Evolutionary conservation across 1,140 invertebrate species (phyloP), one percentile per base, ranked within the genome.

Genomic region (Bombus cullumanus): DNA sequence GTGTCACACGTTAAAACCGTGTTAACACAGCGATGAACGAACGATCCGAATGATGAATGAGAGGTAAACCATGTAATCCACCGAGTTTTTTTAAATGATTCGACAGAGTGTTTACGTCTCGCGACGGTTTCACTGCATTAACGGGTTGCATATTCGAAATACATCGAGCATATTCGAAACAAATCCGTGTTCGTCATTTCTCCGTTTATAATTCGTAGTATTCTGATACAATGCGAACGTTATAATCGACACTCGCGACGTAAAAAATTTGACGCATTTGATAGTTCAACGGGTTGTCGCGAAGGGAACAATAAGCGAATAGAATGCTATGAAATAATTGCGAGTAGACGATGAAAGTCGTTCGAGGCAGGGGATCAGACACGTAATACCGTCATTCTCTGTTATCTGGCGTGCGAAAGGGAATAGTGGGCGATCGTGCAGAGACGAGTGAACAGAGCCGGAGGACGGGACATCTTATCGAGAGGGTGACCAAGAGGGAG

Each of bases 351-450:
- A 74, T 81, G 83, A 88, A 88, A 89, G 83, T 88, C 59, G 86
- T 87, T 62, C 78, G 89, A 91, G 85, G 87, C 88, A 86, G 83
- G 81, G 91, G 89, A 92, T 92, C 87, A 88, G 91, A 89, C 87
- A 91, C 84, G 87, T 86, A 92, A 92, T 90, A 93, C 90, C 90
- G 92, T 92, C 89, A 90, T 92, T 93, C 91, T 92, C 91, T 92
- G 91, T 93, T 94, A 94, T 93, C 92, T 89, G 88, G 74, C 81
- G 86, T 31, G 86, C 79, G 88, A 90, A 85, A 91, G 86, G 80
- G 84, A 87, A 85, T 82, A 85, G 83, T 73, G 62, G 77, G 78
- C 69, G 88, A 83, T 86, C 71, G 85, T 76, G 83, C 64, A 84
- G 83, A 75, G 79, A 57, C 66, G 86, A 83, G 75, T 77, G 83